phyloP scores from a whole-genome alignment of 2,888 invertebrate genomes.

The Anodontia alba region DNA sequence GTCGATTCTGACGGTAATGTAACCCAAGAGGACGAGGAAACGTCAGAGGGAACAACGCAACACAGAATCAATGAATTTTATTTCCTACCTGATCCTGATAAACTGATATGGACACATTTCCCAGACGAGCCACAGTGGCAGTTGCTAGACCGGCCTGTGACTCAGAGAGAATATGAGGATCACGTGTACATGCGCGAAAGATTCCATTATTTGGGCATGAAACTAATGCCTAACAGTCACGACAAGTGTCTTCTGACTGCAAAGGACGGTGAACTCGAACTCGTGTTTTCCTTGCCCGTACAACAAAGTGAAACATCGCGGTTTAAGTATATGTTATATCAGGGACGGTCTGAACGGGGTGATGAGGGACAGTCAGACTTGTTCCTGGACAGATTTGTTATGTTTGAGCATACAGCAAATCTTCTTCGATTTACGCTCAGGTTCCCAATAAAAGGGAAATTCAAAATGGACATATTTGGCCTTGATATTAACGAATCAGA shows the following conservation, averaged over 20 bases:
- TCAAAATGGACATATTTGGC: constrained; percentile 83
- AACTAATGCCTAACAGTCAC: constrained; percentile 67
- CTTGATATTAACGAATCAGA: constrained; percentile 75
- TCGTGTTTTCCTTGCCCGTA: constrained; percentile 74
- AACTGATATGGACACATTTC: constrained; percentile 81
- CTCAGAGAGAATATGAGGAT: constrained; percentile 74
- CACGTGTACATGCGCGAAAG: constrained; percentile 81
- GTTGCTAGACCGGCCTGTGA: constrained; percentile 74
- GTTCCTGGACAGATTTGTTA: constrained; percentile 79
- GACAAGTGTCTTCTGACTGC: constrained; percentile 71
- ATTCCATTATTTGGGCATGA: constrained; percentile 78
- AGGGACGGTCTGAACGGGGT: constrained; percentile 53
- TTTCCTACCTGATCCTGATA: constrained; percentile 82
- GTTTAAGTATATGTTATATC: constrained; percentile 81
- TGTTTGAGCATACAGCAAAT: constrained; percentile 78
- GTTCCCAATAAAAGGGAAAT: constrained; percentile 79
- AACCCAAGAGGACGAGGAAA: constrained; percentile 72
- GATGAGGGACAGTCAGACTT: constrained; percentile 63
- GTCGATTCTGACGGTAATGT: constrained; percentile 77
- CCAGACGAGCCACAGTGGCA: constrained; percentile 82
- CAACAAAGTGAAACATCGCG: constrained; percentile 71
- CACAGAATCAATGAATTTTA: constrained; percentile 83
- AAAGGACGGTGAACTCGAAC: constrained; percentile 76
- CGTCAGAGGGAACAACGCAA: constrained; percentile 76
- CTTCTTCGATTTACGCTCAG: constrained; percentile 72